These are phyloP conservation scores for Kryptolebias marmoratus DNA, from an alignment of 2,113 vertebrate species.

Conservation along the genomic window DNA sequence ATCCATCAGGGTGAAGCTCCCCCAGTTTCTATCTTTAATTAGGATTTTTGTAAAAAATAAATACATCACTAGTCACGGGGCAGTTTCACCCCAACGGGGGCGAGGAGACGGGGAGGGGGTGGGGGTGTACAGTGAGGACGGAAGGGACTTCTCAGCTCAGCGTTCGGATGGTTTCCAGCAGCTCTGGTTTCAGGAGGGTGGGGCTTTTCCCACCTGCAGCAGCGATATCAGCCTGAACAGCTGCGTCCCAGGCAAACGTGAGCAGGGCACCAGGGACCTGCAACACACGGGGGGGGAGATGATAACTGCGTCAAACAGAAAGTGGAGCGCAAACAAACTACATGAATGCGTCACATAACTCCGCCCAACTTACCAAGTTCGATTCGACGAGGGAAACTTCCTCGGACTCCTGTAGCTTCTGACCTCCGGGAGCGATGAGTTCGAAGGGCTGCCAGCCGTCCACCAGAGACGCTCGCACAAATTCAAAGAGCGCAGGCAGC, in stretches of 20 bases:
- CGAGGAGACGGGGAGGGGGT: background rate
- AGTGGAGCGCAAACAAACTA: background rate
- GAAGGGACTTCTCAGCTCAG: conserved; percentile 76
- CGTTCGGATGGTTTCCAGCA: conserved; percentile 78
- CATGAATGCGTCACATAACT: too few species aligned
- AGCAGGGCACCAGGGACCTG: conserved; percentile 93
- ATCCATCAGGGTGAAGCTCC: conserved; percentile 13
- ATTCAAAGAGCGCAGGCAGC: conserved; percentile 82
- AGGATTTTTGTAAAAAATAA: conserved; percentile 38
- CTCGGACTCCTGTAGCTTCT: conserved; percentile 85
- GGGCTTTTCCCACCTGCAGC: conserved; percentile 76
- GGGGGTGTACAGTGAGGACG: conserved; percentile 49
- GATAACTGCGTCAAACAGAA: background rate
- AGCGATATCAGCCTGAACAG: conserved; percentile 85
- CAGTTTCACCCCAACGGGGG: conserved; percentile 10
- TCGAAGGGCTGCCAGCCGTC: conserved; percentile 94
- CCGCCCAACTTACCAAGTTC: conserved; percentile 85
- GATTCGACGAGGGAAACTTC: conserved; percentile 86
- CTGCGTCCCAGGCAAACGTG: conserved; percentile 87
- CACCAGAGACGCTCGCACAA: conserved; percentile 86
- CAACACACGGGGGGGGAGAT: background rate
- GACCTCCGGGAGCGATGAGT: conserved; percentile 87
- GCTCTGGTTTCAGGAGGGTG: conserved; percentile 80
- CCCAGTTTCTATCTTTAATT: conserved; percentile 29
- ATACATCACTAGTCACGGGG: conserved; percentile 16